These are phyloP conservation scores for Platycheirus albimanus DNA, from an alignment of 2,888 invertebrate species.

Conservation along the genomic window DNA sequence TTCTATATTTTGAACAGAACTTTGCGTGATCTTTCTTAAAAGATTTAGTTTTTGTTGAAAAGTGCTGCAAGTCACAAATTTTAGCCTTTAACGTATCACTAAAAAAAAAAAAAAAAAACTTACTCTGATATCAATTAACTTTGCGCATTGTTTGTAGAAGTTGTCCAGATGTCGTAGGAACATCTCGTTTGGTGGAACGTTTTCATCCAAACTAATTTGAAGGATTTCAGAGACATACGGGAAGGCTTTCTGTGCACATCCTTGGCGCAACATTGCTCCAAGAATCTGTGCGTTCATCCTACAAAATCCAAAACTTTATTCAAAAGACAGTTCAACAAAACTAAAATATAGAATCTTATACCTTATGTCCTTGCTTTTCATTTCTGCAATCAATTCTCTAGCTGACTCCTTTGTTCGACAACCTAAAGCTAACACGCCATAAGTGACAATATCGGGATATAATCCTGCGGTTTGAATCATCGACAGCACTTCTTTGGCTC, in stretches of 20 bases:
- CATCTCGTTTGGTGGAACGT: conserved; percentile 85
- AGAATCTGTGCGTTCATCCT: conserved; percentile 90
- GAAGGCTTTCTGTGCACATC: conserved; percentile 85
- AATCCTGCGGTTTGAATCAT: conserved; percentile 85
- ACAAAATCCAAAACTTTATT: conserved; percentile 16
- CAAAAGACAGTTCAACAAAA: no score
- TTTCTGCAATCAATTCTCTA: conserved; percentile 86
- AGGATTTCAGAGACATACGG: conserved; percentile 88
- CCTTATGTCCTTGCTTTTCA: conserved; percentile 87
- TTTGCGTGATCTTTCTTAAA: conserved; percentile 82
- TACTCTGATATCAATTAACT: conserved; percentile 84
- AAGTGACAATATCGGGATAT: conserved; percentile 90
- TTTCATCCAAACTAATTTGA: conserved; percentile 85
- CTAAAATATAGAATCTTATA: no score
- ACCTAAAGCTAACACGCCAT: conserved; percentile 91
- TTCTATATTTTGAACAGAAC: conserved; percentile 83
- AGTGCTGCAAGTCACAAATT: conserved; percentile 80
- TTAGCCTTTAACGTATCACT: not conserved
- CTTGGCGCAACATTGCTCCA: conserved; percentile 88
- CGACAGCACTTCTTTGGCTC: conserved; percentile 86
- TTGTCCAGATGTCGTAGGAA: conserved; percentile 86
- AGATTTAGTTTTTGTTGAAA: conserved; percentile 77
- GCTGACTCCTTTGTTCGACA: conserved; percentile 88
- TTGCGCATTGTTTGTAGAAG: conserved; percentile 85
- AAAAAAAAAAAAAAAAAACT: conserved; percentile 60